Conservation (phyloP, 2,113 vertebrate genomes). For the Lota lota region DNA sequence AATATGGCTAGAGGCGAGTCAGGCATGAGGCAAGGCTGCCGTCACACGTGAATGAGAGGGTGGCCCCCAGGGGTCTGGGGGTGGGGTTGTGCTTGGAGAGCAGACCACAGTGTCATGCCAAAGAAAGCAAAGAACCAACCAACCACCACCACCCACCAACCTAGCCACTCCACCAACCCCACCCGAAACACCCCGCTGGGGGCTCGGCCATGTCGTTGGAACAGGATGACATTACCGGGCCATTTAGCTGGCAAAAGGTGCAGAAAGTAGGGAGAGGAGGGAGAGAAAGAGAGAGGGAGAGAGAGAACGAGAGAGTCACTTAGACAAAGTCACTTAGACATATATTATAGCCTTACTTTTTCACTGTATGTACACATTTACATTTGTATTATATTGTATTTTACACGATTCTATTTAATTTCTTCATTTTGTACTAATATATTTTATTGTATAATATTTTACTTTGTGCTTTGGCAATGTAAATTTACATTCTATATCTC, state of each 20-base stretch:
- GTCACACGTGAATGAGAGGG: constrained; percentile 50
- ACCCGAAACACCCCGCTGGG: constrained; percentile 11
- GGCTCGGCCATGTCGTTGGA: constrained; percentile 62
- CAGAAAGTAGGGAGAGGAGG: constrained; percentile 16
- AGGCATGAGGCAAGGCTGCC: constrained; percentile 49
- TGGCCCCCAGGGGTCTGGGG: constrained; percentile 48
- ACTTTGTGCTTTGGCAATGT: too few relatives aligned
- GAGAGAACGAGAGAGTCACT: too few relatives aligned
- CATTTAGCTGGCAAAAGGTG: constrained; percentile 61
- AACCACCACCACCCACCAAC: background rate
- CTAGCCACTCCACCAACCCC: background rate
- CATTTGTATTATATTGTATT: too few relatives aligned
- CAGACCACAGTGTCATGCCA: constrained; percentile 60
- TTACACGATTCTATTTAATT: too few relatives aligned
- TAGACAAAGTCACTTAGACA: too few relatives aligned
- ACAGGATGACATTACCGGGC: constrained; percentile 67
- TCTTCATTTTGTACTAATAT: too few relatives aligned
- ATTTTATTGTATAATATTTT: too few relatives aligned
- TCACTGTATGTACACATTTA: too few relatives aligned
- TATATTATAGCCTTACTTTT: too few relatives aligned
- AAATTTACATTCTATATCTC: too few relatives aligned
- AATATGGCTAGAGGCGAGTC: constrained; percentile 70
- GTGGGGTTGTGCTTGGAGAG: constrained; percentile 49
- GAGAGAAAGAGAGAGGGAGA: too few relatives aligned
- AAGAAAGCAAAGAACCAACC: constrained; percentile 56